Conservation (phyloP, 2,888 invertebrate genomes). For the Drosophila siamana region DNA sequence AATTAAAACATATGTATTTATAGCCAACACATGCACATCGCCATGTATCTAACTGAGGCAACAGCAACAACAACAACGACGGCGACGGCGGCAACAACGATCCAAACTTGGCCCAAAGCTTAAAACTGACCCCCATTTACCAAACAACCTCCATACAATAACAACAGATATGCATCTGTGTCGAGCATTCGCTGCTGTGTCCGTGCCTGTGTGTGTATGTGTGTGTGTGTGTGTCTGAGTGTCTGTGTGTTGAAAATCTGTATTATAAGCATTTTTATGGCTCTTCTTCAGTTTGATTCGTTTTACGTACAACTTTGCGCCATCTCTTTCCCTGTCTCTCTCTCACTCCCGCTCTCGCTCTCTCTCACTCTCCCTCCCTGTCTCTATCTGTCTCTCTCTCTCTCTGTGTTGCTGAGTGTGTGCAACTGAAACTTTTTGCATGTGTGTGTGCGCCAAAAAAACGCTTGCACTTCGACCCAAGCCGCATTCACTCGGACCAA, state of each 20-base stretch:
- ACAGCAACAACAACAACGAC: slow-evolving; percentile 17
- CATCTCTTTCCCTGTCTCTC: neutral
- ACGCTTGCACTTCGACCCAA: slow-evolving; percentile 55
- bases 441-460: slow-evolving; percentile 43
- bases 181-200: slow-evolving; percentile 27
- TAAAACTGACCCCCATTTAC: slow-evolving; percentile 63
- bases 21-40: slow-evolving; percentile 65
- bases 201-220: neutral
- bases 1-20: slow-evolving; percentile 81
- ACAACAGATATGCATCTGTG: slow-evolving; percentile 58
- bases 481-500: slow-evolving; percentile 32
- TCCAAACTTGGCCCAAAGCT: slow-evolving; percentile 62
- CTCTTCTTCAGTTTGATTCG: slow-evolving; percentile 46
- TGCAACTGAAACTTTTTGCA: slow-evolving; percentile 37
- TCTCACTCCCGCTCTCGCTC: neutral
- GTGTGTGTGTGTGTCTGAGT: neutral
- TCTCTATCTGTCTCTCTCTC: neutral
- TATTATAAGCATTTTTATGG: slow-evolving; percentile 56
- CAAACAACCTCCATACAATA: slow-evolving; percentile 51
- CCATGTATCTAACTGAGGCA: slow-evolving; percentile 55
- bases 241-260: slow-evolving; percentile 31
- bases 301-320: slow-evolving; percentile 44
- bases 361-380: neutral
- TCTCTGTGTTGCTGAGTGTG: neutral
- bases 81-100: slow-evolving; percentile 21